These are phyloP conservation scores for Grantiella picta DNA, from an alignment of 2,113 vertebrate genomes.

Conservation along the genomic window DNA sequence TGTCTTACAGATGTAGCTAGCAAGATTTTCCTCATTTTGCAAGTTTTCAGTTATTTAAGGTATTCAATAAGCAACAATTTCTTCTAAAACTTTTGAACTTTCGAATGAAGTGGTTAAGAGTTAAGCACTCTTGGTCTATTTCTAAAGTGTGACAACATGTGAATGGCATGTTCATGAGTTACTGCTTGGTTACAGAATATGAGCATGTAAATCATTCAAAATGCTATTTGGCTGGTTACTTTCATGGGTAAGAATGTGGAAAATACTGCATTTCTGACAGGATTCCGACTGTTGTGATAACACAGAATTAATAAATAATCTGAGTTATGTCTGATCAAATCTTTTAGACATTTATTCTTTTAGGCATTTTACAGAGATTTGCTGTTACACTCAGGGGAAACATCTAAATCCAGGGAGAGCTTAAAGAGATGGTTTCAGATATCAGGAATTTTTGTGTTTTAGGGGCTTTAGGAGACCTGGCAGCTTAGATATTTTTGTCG, in stretches of 20 bases:
- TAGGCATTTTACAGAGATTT: background rate
- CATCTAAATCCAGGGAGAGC: background rate
- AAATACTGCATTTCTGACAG: conserved; percentile 5
- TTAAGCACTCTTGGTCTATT: background rate
- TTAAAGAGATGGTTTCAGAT: background rate
- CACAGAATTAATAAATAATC: background rate
- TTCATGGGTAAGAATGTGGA: background rate
- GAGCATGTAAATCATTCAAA: background rate
- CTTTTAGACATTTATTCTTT: background rate
- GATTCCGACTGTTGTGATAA: background rate
- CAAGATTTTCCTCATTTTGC: background rate
- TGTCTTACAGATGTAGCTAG: background rate
- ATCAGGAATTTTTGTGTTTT: background rate
- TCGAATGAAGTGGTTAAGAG: background rate
- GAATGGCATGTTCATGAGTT: conserved; percentile 42
- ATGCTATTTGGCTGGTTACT: background rate
- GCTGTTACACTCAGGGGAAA: background rate
- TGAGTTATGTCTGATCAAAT: background rate
- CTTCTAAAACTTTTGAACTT: background rate
- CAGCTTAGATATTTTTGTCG: background rate
- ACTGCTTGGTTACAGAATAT: background rate
- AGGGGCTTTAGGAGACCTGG: background rate
- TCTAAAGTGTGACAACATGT: background rate
- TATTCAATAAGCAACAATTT: background rate
- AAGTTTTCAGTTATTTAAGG: background rate